Percentiles rank a stretch among this genome's conserved stretches.
Conservation (phyloP, 2,797 vertebrate species). For the Sebastes kiyomatsui region DNA sequence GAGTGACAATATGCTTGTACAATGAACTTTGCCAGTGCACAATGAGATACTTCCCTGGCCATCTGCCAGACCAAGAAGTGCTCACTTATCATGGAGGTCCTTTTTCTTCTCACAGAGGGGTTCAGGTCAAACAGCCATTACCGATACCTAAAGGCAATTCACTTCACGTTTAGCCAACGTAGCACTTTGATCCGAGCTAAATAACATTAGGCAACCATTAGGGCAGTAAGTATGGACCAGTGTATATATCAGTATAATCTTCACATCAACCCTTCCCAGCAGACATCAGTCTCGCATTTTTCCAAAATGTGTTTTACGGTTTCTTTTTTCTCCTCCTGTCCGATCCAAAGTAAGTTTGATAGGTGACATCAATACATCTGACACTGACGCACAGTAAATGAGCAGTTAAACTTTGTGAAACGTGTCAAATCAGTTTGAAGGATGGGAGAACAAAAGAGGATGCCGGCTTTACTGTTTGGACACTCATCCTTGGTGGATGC, state of each 20-base stretch:
- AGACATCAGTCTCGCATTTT: slow-evolving; percentile 2
- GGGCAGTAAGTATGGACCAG: slow-evolving; percentile 40
- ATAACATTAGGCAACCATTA: slow-evolving; percentile 73
- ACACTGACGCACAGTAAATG: slow-evolving; percentile 13
- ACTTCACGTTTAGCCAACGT: slow-evolving; percentile 58
- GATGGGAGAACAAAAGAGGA: slow-evolving; percentile 22
- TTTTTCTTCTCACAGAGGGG: slow-evolving; percentile 34
- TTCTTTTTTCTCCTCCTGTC: background rate
- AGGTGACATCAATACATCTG: slow-evolving; percentile 20
- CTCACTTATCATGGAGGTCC: slow-evolving; percentile 43
- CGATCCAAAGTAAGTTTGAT: slow-evolving; percentile 26
- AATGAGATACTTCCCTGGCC: slow-evolving; percentile 43
- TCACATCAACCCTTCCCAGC: slow-evolving; percentile 28
- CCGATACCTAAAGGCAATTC: slow-evolving; percentile 52
- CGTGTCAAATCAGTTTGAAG: slow-evolving; percentile 27
- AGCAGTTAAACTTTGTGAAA: slow-evolving; percentile 31
- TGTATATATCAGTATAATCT: slow-evolving; percentile 36
- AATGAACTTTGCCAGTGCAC: slow-evolving; percentile 38
- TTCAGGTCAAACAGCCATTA: slow-evolving; percentile 63
- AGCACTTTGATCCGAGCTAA: slow-evolving; percentile 67
- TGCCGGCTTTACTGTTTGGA: slow-evolving; percentile 6
- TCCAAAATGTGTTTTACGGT: background rate
- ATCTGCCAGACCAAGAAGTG: slow-evolving; percentile 40
- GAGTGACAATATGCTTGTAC: slow-evolving; percentile 30
- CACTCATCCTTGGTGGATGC: slow-evolving; percentile 1